These are phyloP conservation scores for Nematolebias whitei DNA, from an alignment of 2,113 vertebrate genomes.

Conservation along the genomic window DNA sequence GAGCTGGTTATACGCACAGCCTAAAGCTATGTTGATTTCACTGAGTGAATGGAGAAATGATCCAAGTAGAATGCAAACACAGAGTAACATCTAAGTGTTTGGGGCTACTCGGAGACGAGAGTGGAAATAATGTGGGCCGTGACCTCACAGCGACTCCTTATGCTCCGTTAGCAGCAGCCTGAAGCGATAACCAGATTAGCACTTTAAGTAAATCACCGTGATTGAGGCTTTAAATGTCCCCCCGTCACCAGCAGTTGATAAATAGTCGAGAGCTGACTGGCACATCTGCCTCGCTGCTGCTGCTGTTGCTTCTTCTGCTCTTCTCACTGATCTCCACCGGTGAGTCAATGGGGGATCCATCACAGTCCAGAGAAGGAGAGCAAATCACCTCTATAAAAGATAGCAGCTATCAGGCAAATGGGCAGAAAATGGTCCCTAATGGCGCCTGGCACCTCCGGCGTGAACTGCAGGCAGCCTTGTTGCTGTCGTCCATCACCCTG, in stretches of 20 bases:
- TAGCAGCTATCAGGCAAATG: constrained; percentile 74
- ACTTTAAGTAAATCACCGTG: constrained; percentile 66
- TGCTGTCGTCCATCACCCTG: constrained; percentile 58
- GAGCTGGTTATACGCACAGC: constrained; percentile 41
- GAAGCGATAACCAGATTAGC: constrained; percentile 73
- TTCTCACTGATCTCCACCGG: constrained; percentile 39
- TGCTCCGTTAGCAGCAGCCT: constrained; percentile 55
- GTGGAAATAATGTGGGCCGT: constrained; percentile 34
- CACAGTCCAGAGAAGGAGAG: constrained; percentile 47
- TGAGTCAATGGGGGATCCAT: constrained; percentile 69
- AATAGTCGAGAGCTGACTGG: constrained; percentile 51
- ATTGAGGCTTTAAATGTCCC: constrained; percentile 66
- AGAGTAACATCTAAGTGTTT: constrained; percentile 11
- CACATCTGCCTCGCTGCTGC: constrained; percentile 38
- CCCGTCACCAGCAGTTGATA: constrained; percentile 45
- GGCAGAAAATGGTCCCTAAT: constrained; percentile 73
- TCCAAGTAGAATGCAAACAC: constrained; percentile 5
- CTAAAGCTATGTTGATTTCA: constrained; percentile 20
- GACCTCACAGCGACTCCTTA: constrained; percentile 42
- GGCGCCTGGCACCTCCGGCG: constrained; percentile 62
- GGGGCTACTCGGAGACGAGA: constrained; percentile 10
- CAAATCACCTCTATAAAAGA: constrained; percentile 66
- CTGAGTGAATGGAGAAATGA: constrained; percentile 16
- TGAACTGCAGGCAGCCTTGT: constrained; percentile 57
- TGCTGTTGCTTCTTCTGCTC: constrained; percentile 5